Conservation (phyloP, 2,797 vertebrate genomes). For the Gadopsis bispinosus region DNA sequence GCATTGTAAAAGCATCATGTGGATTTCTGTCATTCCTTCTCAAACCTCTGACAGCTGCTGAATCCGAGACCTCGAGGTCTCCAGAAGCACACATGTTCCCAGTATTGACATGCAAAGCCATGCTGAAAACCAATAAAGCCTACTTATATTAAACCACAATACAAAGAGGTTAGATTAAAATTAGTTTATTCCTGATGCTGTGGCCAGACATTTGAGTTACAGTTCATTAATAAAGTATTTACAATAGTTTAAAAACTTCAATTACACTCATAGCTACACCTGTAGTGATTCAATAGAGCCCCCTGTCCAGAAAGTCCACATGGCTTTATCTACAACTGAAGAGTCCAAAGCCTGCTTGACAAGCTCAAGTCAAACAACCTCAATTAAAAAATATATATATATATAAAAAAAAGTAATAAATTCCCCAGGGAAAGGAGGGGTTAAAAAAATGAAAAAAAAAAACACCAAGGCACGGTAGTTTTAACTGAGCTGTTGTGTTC, state of each 20-base stretch:
- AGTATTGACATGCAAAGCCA: not conserved
- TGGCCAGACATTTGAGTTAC: conserved; percentile 52
- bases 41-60: too few species aligned
- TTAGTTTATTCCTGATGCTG: conserved; percentile 72
- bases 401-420: not conserved
- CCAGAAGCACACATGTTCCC: too few species aligned
- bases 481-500: not conserved
- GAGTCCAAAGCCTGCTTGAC: conserved; percentile 37
- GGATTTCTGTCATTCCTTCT: too few species aligned
- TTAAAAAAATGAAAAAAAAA: not conserved
- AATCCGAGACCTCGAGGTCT: too few species aligned
- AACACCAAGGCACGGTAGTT: not conserved
- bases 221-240: conserved; percentile 68
- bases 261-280: conserved; percentile 45
- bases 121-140: not conserved
- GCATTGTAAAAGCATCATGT: too few species aligned
- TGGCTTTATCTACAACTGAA: not conserved
- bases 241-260: conserved; percentile 66
- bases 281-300: conserved; percentile 6
- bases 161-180: conserved; percentile 41
- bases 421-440: rapidly evolving
- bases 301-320: conserved; percentile 2
- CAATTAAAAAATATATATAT: conserved; percentile 19
- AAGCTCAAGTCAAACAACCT: conserved; percentile 15
- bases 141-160: not conserved